These are phyloP conservation scores for Coreius guichenoti DNA, from an alignment of 2,797 vertebrate species.

Conservation along the genomic window DNA sequence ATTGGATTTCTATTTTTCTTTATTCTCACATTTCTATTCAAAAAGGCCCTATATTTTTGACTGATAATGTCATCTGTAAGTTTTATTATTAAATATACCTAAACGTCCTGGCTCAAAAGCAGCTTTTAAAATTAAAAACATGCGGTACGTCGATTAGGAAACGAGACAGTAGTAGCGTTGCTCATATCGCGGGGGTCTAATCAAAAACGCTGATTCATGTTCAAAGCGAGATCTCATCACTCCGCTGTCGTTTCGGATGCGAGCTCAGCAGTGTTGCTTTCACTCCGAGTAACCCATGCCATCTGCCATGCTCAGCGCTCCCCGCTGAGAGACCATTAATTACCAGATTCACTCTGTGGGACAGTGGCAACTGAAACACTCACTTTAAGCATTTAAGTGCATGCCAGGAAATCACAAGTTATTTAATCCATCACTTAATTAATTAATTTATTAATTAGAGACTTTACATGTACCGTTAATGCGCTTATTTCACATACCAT, in stretches of 20 bases:
- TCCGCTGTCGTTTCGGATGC: conserved; percentile 52
- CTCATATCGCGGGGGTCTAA: conserved; percentile 32
- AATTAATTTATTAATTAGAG: conserved; percentile 55
- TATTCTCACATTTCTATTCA: not conserved
- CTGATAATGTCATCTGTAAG: not conserved
- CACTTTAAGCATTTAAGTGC: conserved; percentile 64
- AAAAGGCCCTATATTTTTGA: not conserved
- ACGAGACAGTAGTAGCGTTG: conserved; percentile 14
- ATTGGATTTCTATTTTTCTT: no score
- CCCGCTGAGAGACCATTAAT: conserved; percentile 68
- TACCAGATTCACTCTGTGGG: conserved; percentile 65
- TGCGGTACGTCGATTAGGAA: not conserved
- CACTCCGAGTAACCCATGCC: conserved; percentile 66
- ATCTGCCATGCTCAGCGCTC: conserved; percentile 64
- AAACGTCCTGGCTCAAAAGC: not conserved
- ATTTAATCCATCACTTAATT: conserved; percentile 61
- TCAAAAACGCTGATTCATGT: conserved; percentile 55
- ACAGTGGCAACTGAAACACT: conserved; percentile 65
- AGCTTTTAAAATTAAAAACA: not conserved
- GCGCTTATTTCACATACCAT: conserved; percentile 18
- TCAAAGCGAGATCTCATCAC: conserved; percentile 49
- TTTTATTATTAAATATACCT: not conserved
- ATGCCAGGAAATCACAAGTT: conserved; percentile 63
- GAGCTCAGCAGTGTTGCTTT: conserved; percentile 57
- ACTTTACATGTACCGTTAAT: conserved; percentile 31